Percentiles rank a stretch among this genome's conserved stretches.
Evolutionary conservation across 2,113 vertebrate genomes (phyloP).

Genomic region (Ramphastos sulfuratus): DNA sequence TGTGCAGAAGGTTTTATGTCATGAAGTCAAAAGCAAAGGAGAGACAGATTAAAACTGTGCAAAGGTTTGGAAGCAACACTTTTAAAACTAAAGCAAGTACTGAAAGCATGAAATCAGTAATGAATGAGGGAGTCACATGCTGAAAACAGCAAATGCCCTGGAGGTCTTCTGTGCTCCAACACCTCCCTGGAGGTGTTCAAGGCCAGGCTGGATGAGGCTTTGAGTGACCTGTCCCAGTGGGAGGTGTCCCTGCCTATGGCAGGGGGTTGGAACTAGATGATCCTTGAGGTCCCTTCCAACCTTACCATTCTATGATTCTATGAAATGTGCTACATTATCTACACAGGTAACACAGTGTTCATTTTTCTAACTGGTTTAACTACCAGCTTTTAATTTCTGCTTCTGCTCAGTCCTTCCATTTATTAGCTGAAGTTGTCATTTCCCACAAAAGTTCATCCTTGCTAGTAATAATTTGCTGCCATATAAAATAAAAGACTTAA

Average conservation of each 20-base stretch:
- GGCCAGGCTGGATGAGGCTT: too few relatives aligned
- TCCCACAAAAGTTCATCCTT: constrained; percentile 63
- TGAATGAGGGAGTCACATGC: background rate
- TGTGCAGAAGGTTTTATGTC: background rate
- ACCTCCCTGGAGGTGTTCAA: too few relatives aligned
- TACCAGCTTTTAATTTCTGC: constrained; percentile 38
- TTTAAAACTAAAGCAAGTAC: background rate
- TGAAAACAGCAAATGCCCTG: background rate
- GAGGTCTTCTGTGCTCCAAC: too few relatives aligned
- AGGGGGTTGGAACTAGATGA: too few relatives aligned
- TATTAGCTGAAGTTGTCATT: constrained; percentile 68
- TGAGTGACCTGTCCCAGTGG: too few relatives aligned
- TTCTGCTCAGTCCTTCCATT: constrained; percentile 25
- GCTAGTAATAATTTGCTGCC: constrained; percentile 58
- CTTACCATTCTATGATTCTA: too few relatives aligned
- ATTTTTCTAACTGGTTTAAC: constrained; percentile 49
- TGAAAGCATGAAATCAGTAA: constrained; percentile 17
- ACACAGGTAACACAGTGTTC: constrained; percentile 8
- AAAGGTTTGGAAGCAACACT: background rate
- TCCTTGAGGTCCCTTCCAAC: too few relatives aligned
- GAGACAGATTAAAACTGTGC: background rate
- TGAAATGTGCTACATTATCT: background rate
- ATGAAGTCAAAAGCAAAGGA: background rate
- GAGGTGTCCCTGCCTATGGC: too few relatives aligned
- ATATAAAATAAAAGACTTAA: constrained; percentile 58